Conservation (phyloP, 2,888 invertebrate species). For the Phengaris alcon region DNA sequence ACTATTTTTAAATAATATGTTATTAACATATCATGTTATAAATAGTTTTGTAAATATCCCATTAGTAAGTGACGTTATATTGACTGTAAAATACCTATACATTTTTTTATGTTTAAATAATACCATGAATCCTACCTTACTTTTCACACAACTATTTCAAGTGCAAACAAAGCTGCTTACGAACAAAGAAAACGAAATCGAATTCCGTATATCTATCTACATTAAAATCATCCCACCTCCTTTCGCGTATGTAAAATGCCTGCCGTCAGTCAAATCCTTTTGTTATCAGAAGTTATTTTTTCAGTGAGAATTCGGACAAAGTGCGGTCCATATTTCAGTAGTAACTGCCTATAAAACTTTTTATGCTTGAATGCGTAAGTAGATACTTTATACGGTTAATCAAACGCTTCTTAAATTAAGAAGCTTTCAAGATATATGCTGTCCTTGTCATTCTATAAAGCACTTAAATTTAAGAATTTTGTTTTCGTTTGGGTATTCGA, state of each 20-base stretch:
- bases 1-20: too few relatives aligned
- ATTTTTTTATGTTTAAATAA: too few relatives aligned
- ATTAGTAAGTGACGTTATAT: too few relatives aligned
- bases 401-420: neutral
- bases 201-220: neutral
- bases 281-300: slow-evolving; percentile 71
- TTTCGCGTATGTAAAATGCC: slow-evolving; percentile 18
- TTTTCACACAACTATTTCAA: too few relatives aligned
- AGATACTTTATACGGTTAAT: neutral
- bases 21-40: too few relatives aligned
- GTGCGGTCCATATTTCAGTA: slow-evolving; percentile 42
- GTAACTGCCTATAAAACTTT: neutral
- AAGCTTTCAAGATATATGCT: too few relatives aligned
- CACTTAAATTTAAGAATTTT: too few relatives aligned
- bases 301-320: slow-evolving; percentile 67
- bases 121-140: too few relatives aligned
- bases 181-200: neutral
- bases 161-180: neutral
- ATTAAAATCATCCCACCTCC: slow-evolving; percentile 4
- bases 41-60: too few relatives aligned
- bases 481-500: too few relatives aligned
- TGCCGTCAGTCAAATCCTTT: slow-evolving; percentile 54
- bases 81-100: too few relatives aligned
- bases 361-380: neutral
- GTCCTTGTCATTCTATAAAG: too few relatives aligned